Percentiles rank a stretch among this genome's conserved stretches.
These are phyloP conservation scores for Collichthys lucidus DNA, from an alignment of 2,113 vertebrate species.

Conservation along the genomic window DNA sequence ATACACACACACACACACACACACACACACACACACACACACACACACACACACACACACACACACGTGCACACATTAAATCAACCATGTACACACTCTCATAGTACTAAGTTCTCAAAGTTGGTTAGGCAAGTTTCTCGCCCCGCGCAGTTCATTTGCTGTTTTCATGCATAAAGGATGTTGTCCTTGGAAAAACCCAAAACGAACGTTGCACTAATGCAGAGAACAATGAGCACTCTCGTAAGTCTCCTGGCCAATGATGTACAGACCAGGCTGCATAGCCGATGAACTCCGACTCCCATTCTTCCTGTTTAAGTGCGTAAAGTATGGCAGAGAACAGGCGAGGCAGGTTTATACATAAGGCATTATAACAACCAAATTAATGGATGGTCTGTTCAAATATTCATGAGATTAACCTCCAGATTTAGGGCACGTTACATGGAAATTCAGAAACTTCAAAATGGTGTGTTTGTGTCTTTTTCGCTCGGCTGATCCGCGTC, in stretches of 20 bases:
- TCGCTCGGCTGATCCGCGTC: constrained; percentile 51
- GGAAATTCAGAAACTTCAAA: constrained; percentile 67
- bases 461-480: constrained; percentile 73
- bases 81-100: constrained; percentile 31
- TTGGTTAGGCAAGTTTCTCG: constrained; percentile 44
- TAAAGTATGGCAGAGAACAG: constrained; percentile 59
- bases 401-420: constrained; percentile 79
- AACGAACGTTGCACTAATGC: constrained; percentile 61
- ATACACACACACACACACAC: constrained; percentile 20
- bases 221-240: constrained; percentile 56
- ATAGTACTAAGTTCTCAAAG: constrained; percentile 41
- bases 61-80: constrained; percentile 2
- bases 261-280: constrained; percentile 59
- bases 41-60: constrained; percentile 19
- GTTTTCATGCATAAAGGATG: constrained; percentile 56
- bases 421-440: constrained; percentile 67
- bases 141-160: constrained; percentile 36
- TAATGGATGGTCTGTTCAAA: constrained; percentile 83
- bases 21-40: background rate
- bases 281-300: constrained; percentile 51
- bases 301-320: constrained; percentile 59
- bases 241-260: constrained; percentile 38
- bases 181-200: constrained; percentile 54
- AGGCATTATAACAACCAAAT: constrained; percentile 83
- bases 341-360: constrained; percentile 76